A percentile compares a stretch with the other conserved stretches of the same genome.
Conservation (phyloP, 2,888 invertebrate species). For the Platycheirus albimanus region DNA sequence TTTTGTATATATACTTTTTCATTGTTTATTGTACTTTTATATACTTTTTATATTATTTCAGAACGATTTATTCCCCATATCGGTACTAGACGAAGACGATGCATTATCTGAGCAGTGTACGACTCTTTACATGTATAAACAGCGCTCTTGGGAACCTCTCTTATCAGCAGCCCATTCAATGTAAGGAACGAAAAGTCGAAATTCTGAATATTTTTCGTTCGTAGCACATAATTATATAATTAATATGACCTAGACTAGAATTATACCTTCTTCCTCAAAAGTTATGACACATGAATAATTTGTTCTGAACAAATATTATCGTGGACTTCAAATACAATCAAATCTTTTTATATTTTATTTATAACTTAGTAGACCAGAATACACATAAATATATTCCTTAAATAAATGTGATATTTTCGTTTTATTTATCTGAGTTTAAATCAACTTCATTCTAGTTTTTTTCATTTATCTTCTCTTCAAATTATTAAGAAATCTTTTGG, state of each 20-base stretch:
- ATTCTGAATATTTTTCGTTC: conserved; percentile 46
- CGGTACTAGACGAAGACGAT: conserved; percentile 81
- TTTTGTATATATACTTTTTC: no score
- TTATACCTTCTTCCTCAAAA: conserved; percentile 55
- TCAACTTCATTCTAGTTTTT: no score
- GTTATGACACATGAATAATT: conserved; percentile 74
- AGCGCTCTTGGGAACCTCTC: conserved; percentile 82
- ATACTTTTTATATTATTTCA: conserved; percentile 65
- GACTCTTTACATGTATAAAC: conserved; percentile 81
- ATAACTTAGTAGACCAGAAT: no score
- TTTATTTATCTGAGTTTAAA: no score
- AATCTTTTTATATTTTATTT: no score
- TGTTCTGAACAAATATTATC: conserved; percentile 60
- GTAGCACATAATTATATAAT: conserved; percentile 62
- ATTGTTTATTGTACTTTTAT: no score
- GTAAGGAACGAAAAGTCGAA: conserved; percentile 75
- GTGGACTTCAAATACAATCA: no score
- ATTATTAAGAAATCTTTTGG: no score
- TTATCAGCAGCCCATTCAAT: conserved; percentile 81
- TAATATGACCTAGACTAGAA: conserved; percentile 58
- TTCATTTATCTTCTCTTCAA: no score
- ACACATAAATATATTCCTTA: no score
- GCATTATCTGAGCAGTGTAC: conserved; percentile 81
- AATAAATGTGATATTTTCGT: no score
- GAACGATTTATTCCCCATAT: conserved; percentile 82